These are phyloP conservation scores for Porites australiensis DNA, from an alignment of 64 coral and sea anemone species.

Conservation along the genomic window DNA sequence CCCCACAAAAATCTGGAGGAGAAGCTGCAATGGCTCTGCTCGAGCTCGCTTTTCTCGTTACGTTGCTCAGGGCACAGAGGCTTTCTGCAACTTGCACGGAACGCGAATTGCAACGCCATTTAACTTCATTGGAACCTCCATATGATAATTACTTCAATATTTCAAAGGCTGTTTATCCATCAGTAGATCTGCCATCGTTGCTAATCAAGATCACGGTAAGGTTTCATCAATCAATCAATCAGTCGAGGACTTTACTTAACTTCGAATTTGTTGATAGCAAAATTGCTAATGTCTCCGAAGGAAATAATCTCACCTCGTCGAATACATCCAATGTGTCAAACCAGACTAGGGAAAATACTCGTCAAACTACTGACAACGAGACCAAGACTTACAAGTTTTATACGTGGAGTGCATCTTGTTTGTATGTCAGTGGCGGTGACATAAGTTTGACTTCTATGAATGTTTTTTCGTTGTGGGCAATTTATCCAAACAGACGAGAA, in stretches of 20 bases:
- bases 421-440: background rate
- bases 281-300: too few species aligned
- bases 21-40: too few species aligned
- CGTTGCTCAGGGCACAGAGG: background rate
- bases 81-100: background rate
- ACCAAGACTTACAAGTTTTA: background rate
- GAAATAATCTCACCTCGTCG: too few species aligned
- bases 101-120: background rate
- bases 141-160: conserved; percentile 19
- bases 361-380: background rate
- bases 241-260: too few species aligned
- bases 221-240: background rate
- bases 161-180: conserved; percentile 17
- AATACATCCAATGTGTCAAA: background rate
- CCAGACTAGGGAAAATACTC: background rate
- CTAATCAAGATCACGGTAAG: background rate
- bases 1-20: too few species aligned
- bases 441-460: too few species aligned
- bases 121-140: background rate
- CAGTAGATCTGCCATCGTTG: background rate
- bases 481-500: too few species aligned
- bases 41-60: background rate
- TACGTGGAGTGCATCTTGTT: conserved; percentile 2
- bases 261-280: too few species aligned
- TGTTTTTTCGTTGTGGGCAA: too few species aligned